A percentile compares a stretch with the other conserved stretches of the same genome.
These are phyloP conservation scores for Drosophila borealis DNA, from an alignment of 2,888 invertebrate species.

Conservation along the genomic window DNA sequence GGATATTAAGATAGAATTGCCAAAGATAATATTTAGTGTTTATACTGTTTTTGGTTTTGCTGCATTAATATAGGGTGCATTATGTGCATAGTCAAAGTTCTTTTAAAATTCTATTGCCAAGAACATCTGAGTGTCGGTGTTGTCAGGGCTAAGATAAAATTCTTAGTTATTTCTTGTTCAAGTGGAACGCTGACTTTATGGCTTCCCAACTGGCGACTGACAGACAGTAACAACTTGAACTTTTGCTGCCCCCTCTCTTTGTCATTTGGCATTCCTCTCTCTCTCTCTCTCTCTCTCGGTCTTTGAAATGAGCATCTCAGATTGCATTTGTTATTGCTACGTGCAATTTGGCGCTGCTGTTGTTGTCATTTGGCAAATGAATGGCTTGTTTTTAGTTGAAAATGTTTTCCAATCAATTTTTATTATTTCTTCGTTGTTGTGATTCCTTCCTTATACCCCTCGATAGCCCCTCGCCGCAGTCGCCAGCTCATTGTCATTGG, in stretches of 20 bases:
- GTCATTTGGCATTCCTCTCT: not conserved
- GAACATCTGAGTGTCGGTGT: conserved; percentile 2
- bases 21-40: not conserved
- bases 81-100: not conserved
- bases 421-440: conserved; percentile 64
- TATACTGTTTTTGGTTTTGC: not conserved
- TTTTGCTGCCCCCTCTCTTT: conserved; percentile 23
- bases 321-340: conserved; percentile 69
- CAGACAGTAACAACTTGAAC: conserved; percentile 70
- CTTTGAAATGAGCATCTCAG: conserved; percentile 40
- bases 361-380: conserved; percentile 78
- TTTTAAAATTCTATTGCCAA: not conserved
- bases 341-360: conserved; percentile 69
- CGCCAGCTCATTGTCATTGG: conserved; percentile 63
- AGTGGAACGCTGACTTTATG: conserved; percentile 67
- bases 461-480: not conserved
- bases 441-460: not conserved
- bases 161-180: conserved; percentile 32
- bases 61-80: no score
- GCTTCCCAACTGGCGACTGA: conserved; percentile 54
- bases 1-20: no score
- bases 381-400: conserved; percentile 76
- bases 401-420: conserved; percentile 85
- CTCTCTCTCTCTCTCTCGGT: not conserved
- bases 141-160: not conserved